Evolutionary conservation across 2,113 vertebrate genomes (phyloP).

Genomic region (Parus major): DNA sequence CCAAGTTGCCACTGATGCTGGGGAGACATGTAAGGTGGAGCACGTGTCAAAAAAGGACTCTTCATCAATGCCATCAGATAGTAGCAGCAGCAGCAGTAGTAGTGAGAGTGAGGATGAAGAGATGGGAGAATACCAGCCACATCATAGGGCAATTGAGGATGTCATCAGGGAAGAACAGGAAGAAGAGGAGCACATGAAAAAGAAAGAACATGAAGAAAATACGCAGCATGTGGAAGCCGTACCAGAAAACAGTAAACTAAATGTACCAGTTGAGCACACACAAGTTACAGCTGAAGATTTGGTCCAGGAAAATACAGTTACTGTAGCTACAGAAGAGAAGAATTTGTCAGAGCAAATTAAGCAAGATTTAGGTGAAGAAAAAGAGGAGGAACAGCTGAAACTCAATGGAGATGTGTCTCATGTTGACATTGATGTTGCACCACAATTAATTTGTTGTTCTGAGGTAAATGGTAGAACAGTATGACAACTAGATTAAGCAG

Average conservation of each 20-base stretch:
- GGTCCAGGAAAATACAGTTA: conserved; percentile 58
- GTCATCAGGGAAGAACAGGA: conserved; percentile 86
- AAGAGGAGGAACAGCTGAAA: conserved; percentile 77
- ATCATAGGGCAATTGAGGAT: conserved; percentile 74
- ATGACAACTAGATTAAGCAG: conserved; percentile 51
- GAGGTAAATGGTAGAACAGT: conserved; percentile 92
- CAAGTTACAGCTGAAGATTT: conserved; percentile 56
- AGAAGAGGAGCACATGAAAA: conserved; percentile 72
- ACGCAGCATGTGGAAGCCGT: conserved; percentile 39
- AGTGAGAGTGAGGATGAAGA: conserved; percentile 93
- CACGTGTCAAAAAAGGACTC: conserved; percentile 75
- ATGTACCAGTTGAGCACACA: conserved; percentile 36
- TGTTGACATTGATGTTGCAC: conserved; percentile 84
- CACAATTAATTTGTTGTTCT: conserved; percentile 98
- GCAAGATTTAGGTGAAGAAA: conserved; percentile 62
- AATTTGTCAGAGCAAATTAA: conserved; percentile 61
- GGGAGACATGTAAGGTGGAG: conserved; percentile 71
- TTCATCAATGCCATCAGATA: conserved; percentile 82
- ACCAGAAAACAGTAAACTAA: conserved; percentile 53
- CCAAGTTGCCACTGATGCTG: conserved; percentile 73
- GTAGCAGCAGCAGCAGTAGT: conserved; percentile 81
- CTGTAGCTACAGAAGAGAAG: conserved; percentile 60
- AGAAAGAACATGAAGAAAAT: conserved; percentile 45
- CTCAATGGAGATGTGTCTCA: conserved; percentile 90
- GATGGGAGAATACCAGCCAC: conserved; percentile 88